Evolutionary conservation across 2,888 invertebrate genomes (phyloP).

Genomic region (Azorinus chamasolen): DNA sequence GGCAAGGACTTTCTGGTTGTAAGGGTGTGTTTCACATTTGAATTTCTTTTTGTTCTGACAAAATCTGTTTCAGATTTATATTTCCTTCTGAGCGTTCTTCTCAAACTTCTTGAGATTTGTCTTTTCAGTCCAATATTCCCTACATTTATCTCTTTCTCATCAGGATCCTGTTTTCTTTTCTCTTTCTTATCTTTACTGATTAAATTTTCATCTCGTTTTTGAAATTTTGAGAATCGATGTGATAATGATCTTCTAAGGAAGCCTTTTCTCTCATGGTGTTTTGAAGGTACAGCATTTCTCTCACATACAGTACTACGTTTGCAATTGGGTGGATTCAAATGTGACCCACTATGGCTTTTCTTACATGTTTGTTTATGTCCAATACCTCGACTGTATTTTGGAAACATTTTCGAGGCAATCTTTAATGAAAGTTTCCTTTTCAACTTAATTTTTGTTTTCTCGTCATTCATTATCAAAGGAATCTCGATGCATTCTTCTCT

Average conservation of each 20-base stretch:
- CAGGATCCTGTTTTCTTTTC: conserved; percentile 2
- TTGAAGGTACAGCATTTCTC: too few species aligned
- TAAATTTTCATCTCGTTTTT: background rate
- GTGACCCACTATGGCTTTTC: background rate
- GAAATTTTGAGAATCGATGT: conserved; percentile 1
- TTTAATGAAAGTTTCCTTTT: background rate
- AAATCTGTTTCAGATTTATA: conserved; percentile 3
- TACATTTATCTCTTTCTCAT: background rate
- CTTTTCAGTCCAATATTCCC: conserved; percentile 16
- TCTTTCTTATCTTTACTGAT: background rate
- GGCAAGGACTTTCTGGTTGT: too few species aligned
- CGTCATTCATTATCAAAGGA: too few species aligned
- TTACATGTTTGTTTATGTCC: background rate
- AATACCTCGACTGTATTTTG: background rate
- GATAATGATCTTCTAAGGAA: conserved; percentile 16
- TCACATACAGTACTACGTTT: background rate
- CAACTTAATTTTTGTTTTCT: conserved; percentile 1
- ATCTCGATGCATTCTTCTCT: too few species aligned
- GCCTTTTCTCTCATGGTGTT: background rate
- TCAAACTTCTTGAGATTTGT: background rate
- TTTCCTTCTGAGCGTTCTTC: conserved; percentile 1
- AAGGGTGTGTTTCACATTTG: too few species aligned
- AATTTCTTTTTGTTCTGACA: background rate
- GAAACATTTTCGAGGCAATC: conserved; percentile 3
- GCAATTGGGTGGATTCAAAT: too few species aligned